Evolutionary conservation across 2,797 vertebrate genomes (phyloP).

Genomic region (Eremophila alpestris): DNA sequence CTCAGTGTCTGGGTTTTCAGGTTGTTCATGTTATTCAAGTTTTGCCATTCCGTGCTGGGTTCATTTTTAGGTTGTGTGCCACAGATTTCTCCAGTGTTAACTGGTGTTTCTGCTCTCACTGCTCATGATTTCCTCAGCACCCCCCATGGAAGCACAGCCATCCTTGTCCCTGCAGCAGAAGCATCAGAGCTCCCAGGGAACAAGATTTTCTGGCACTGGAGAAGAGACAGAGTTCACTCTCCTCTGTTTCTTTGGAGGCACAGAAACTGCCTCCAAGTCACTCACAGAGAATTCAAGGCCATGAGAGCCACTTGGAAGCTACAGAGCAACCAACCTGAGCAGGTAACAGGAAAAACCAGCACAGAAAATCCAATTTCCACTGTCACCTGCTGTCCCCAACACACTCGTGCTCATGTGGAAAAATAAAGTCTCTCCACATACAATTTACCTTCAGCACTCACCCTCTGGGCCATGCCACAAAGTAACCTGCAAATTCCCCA

Average conservation of each 20-base stretch:
- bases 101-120: background rate
- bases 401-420: fast-evolving
- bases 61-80: background rate
- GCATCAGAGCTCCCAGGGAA: background rate
- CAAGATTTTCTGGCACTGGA: fast-evolving
- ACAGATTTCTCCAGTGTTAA: background rate
- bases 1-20: background rate
- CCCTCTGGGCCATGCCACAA: fast-evolving
- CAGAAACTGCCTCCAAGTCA: background rate
- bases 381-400: background rate
- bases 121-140: background rate
- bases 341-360: background rate
- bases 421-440: background rate
- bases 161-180: fast-evolving
- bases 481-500: background rate
- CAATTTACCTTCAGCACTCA: background rate
- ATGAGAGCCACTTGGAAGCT: fast-evolving
- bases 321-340: background rate
- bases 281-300: background rate
- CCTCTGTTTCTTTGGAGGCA: background rate
- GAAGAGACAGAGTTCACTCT: background rate
- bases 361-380: fast-evolving
- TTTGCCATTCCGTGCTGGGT: background rate
- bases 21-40: background rate
- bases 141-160: background rate